Evolutionary conservation across 2,888 invertebrate genomes (phyloP).

Genomic region (Melanophora roralis): DNA sequence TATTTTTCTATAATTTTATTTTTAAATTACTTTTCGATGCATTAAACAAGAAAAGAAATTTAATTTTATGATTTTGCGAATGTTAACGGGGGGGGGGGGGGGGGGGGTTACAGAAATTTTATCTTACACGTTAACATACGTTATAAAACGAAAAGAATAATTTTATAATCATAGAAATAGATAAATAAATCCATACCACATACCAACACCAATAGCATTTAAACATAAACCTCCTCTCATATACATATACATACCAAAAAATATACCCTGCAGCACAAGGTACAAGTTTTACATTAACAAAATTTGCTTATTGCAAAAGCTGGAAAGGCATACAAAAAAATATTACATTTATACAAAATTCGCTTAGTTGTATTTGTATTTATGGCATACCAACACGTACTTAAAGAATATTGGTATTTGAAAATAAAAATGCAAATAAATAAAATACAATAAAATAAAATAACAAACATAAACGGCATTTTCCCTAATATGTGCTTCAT

Average conservation of each 20-base stretch:
- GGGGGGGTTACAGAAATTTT: constrained; percentile 35
- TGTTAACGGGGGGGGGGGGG: constrained; percentile 51
- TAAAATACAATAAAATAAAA: constrained; percentile 56
- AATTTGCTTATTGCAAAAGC: background rate
- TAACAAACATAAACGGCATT: constrained; percentile 59
- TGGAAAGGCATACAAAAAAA: constrained; percentile 55
- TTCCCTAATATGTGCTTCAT: constrained; percentile 25
- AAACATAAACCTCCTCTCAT: background rate
- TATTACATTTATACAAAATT: constrained; percentile 68
- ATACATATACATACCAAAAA: background rate
- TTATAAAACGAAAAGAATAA: constrained; percentile 15
- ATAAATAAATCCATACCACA: constrained; percentile 59
- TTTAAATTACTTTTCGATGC: constrained; percentile 21
- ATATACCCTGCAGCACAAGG: too few relatives aligned
- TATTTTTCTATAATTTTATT: constrained; percentile 43
- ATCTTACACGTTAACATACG: constrained; percentile 1
- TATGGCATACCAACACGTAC: constrained; percentile 63
- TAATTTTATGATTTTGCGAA: constrained; percentile 54
- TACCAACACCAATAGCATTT: constrained; percentile 51
- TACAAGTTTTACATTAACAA: too few relatives aligned
- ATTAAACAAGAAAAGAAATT: constrained; percentile 52
- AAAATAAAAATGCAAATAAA: constrained; percentile 59
- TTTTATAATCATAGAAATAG: constrained; percentile 26
- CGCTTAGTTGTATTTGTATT: constrained; percentile 47
- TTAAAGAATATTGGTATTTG: constrained; percentile 62